Evolutionary conservation across 1,140 invertebrate genomes (phyloP), one percentile per base, ranked within the genome.

Genomic region (Camponotus pennsylvanicus): DNA sequence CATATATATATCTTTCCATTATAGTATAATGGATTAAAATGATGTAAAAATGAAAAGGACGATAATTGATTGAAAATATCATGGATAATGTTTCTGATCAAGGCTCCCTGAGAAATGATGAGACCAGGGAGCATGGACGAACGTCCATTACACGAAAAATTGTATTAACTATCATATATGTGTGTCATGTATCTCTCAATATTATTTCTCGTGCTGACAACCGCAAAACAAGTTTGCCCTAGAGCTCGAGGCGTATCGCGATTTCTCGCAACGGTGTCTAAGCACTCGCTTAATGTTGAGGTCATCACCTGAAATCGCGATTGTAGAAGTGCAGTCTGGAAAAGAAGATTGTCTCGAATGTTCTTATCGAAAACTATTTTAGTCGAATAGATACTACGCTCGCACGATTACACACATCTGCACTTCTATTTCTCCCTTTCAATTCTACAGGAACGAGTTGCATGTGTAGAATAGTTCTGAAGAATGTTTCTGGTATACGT

Each of bases 341-440:
- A 66, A 73, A 63, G 88, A 89, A 89, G 88, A 86, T 89, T 78
- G 61, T 59, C 70, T 64, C 57, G 52, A 52, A 52, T 34, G 45
- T 89, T 89, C 88, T 90, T 90, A 90, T 90, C 78, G 88, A 75
- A 57, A 87, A 61, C 88, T 67, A 89, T 90, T 89, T 71, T 63
- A 52, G 45, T 42, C 59, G 63, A 76, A 21, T 49, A 45, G 57
- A 76, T 75, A 37, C 78, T 49, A 49, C 61, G 42, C 37, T 73
- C 59, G 75, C 66, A 34, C 88, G 76, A 89, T 90, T 87, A 77
- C 89, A 66, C 52, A 66, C 52, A 42, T 32, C 45, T 9, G 11
- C 15, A 59, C 42, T 37, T 85, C 55, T 49, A 77, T 88, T 87
- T 76, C 77, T 61, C 59, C 42, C 73, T 52, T 79, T 49, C 84